Percentiles rank a stretch among this genome's conserved stretches.
These are phyloP conservation scores for Proteles cristata DNA, from an alignment of 2,113 vertebrate species.

Conservation along the genomic window DNA sequence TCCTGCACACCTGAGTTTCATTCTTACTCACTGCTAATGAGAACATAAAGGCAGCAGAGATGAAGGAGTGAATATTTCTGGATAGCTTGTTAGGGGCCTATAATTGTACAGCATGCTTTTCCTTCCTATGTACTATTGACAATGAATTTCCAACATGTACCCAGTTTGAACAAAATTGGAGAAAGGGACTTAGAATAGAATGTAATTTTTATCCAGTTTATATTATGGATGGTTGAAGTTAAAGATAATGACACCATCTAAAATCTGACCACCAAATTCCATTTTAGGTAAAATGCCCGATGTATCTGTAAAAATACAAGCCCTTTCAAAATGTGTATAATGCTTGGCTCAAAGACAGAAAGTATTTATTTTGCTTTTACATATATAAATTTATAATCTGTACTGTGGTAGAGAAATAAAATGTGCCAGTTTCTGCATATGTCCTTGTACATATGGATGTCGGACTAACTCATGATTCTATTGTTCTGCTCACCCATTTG, in stretches of 20 bases:
- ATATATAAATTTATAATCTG: not conserved
- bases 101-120: not conserved
- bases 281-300: slow-evolving; percentile 24
- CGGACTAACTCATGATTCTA: not conserved
- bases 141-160: not conserved
- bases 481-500: not conserved
- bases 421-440: not conserved
- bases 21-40: not conserved
- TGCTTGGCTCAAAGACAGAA: slow-evolving; percentile 17
- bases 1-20: not conserved
- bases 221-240: not conserved
- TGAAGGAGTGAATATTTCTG: not conserved
- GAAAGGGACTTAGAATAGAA: slow-evolving; percentile 20
- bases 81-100: not conserved
- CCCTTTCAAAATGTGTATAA: not conserved
- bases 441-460: not conserved
- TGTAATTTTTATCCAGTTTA: slow-evolving; percentile 2
- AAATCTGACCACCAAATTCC: slow-evolving; percentile 14
- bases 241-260: not conserved
- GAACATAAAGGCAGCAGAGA: not conserved
- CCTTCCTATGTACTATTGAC: not conserved
- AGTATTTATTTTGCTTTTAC: slow-evolving; percentile 30
- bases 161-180: slow-evolving; percentile 1
- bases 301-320: slow-evolving; percentile 3
- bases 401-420: not conserved